Evolutionary conservation across 2,113 vertebrate species (phyloP).

Genomic region (Mastomys natalensis): DNA sequence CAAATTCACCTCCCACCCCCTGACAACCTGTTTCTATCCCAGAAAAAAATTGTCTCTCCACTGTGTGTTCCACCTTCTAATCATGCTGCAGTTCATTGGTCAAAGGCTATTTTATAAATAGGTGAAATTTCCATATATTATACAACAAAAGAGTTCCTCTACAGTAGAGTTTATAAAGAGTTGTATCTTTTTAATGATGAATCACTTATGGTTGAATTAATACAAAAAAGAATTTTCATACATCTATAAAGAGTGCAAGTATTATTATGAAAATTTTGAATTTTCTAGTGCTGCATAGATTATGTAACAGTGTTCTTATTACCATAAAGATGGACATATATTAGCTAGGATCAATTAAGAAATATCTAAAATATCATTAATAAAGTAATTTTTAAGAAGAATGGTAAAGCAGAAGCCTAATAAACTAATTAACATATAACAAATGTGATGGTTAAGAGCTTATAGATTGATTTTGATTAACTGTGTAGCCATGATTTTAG

Average conservation of each 20-base stretch:
- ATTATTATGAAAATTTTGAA: background rate
- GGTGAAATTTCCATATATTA: too few species aligned
- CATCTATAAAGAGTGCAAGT: background rate
- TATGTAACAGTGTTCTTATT: background rate
- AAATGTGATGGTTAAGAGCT: background rate
- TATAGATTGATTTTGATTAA: background rate
- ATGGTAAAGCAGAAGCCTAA: background rate
- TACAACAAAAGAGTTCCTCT: too few species aligned
- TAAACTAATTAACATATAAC: background rate
- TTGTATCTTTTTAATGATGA: background rate
- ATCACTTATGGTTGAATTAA: background rate
- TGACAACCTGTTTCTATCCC: too few species aligned
- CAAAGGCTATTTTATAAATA: too few species aligned
- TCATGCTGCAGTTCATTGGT: too few species aligned
- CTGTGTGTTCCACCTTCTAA: too few species aligned
- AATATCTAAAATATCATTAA: background rate
- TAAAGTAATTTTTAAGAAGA: background rate
- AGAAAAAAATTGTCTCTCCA: too few species aligned
- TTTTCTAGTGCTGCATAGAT: background rate
- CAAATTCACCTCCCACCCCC: too few species aligned
- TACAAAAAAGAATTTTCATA: background rate
- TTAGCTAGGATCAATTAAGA: background rate
- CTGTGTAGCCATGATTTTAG: background rate
- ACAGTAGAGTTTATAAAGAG: background rate
- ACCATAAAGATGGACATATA: background rate